Evolutionary conservation across 1,140 invertebrate genomes (phyloP), one percentile per base, ranked within the genome.

Genomic region (Drosophila sproati): DNA sequence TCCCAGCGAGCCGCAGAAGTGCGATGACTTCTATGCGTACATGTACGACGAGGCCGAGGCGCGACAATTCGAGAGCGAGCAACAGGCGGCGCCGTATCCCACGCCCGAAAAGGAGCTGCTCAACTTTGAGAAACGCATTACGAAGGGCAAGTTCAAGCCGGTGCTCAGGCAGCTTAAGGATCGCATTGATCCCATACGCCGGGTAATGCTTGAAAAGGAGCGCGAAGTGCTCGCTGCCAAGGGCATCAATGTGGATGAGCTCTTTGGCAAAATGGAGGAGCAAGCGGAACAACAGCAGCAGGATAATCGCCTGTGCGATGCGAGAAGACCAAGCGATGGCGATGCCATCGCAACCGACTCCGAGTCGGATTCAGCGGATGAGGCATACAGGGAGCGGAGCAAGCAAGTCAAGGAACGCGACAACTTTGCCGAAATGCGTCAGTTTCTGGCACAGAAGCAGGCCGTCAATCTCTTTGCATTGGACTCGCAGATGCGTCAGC

Each of bases 341-440:
- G 68, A 66, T 64, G 68, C 50, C 43, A 74, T 70, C 10, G 51
- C 10, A 31, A 71, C 64, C 5, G 67, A 68, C 37, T 78, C 77
- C 1, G 87, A 82, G 4, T 86, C 79, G 0, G 91, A 82, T 3
- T 89, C 82, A 10, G 89, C 80, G 2, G 83, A 91, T 47, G 76
- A 82, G 6, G 67, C 56, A 10, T 75, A 62, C 60, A 71, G 75
- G 45, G 60, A 61, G 3, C 80, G 80, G 10, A 91, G 74, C 54
- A 91, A 92, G 62, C 81, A 81, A 12, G 47, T 82, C 52, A 92
- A 87, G 54, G 89, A 92, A 20, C 91, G 85, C n/a, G 91, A 92
- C 52, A 91, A 92, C 41, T 92, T 88, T 77, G 88, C 88, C 32
- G 92, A 92, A 75, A 91, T 91, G 91, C 87, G 92, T 3, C 83